Percentiles rank a stretch among this genome's conserved stretches.
Conservation (phyloP, 2,888 invertebrate genomes). For the Torymus tubicola region DNA sequence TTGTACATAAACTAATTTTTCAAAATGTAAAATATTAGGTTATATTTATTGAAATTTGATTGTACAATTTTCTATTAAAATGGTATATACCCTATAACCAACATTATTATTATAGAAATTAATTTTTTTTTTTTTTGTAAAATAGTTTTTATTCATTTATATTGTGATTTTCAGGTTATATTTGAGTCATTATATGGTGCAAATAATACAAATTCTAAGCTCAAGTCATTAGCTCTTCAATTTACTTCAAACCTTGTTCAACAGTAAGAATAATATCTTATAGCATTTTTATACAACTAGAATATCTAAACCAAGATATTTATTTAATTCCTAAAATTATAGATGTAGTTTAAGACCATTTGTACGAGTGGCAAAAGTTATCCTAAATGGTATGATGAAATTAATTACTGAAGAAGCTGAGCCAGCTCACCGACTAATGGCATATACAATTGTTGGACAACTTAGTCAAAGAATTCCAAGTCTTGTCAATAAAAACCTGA, state of each 20-base stretch:
- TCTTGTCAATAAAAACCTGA: slow-evolving; percentile 83
- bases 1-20: too few relatives aligned
- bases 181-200: slow-evolving; percentile 92
- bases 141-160: too few relatives aligned
- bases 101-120: too few relatives aligned
- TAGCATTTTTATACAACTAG: slow-evolving; percentile 27
- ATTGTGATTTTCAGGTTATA: slow-evolving; percentile 80
- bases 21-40: too few relatives aligned
- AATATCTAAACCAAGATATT: slow-evolving; percentile 21
- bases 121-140: too few relatives aligned
- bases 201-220: slow-evolving; percentile 86
- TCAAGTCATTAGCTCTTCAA: slow-evolving; percentile 88
- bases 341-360: slow-evolving; percentile 82
- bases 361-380: slow-evolving; percentile 83
- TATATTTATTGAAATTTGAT: too few relatives aligned
- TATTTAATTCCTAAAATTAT: slow-evolving; percentile 54
- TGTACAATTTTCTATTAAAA: too few relatives aligned
- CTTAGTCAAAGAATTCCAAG: slow-evolving; percentile 80
- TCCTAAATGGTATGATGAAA: slow-evolving; percentile 85
- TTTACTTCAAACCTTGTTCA: slow-evolving; percentile 89
- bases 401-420: slow-evolving; percentile 82
- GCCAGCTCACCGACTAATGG: slow-evolving; percentile 82
- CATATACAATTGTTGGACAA: slow-evolving; percentile 86
- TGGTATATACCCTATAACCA: too few relatives aligned
- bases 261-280: slow-evolving; percentile 80